These are phyloP conservation scores for Paedocypris micromegethes DNA, from an alignment of 2,797 vertebrate species.

Conservation along the genomic window DNA sequence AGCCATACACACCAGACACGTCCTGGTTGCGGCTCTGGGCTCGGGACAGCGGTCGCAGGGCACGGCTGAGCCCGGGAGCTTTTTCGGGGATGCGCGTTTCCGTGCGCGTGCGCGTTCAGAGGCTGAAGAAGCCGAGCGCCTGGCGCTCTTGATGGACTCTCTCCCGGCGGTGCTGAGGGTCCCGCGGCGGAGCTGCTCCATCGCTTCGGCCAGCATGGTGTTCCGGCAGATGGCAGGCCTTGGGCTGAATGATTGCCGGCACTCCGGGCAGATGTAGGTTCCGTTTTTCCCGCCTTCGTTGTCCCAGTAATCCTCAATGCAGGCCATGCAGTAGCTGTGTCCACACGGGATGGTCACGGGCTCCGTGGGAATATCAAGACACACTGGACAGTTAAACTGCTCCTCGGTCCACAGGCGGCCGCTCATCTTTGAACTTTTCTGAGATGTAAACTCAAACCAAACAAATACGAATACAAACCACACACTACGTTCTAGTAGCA, in stretches of 20 bases:
- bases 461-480: not conserved
- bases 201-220: conserved; percentile 76
- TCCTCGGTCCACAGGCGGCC: conserved; percentile 70
- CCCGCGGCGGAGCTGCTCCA: conserved; percentile 70
- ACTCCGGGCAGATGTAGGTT: conserved; percentile 71
- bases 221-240: conserved; percentile 68
- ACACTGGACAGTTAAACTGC: conserved; percentile 79
- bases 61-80: conserved; percentile 49
- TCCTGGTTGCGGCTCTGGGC: conserved; percentile 59
- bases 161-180: conserved; percentile 50
- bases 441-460: not conserved
- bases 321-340: conserved; percentile 76
- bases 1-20: conserved; percentile 72
- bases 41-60: conserved; percentile 67
- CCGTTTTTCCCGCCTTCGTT: conserved; percentile 63
- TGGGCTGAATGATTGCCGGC: conserved; percentile 67
- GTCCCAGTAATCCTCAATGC: conserved; percentile 73
- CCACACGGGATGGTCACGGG: conserved; percentile 77
- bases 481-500: not conserved
- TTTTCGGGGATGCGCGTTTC: not conserved
- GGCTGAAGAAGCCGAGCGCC: conserved; percentile 20
- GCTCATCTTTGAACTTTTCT: conserved; percentile 50
- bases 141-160: conserved; percentile 56
- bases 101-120: conserved; percentile 39
- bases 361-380: conserved; percentile 71